phyloP scores from a whole-genome alignment of 1,140 invertebrate species.

The Tenebrio molitor region DNA sequence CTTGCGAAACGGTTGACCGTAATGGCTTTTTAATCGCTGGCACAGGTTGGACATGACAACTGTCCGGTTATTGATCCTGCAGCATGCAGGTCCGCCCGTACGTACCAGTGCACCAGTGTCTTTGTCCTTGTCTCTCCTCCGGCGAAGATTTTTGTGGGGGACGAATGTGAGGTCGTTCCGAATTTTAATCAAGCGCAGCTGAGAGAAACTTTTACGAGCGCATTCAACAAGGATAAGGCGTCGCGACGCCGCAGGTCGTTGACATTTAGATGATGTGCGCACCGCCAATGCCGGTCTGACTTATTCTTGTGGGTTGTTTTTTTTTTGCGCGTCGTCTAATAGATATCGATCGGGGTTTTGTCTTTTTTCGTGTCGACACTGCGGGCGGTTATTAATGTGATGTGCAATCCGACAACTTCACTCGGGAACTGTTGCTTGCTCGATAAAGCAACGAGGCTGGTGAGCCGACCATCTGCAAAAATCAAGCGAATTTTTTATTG shows the following conservation, averaged over 20 bases:
- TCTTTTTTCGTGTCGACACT: background rate
- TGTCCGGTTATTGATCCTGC: slow-evolving; percentile 26
- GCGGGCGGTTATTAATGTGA: background rate
- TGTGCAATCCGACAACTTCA: too few species aligned
- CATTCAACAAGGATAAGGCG: slow-evolving; percentile 5
- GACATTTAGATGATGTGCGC: slow-evolving; percentile 7
- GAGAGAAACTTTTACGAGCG: background rate
- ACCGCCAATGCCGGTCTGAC: background rate
- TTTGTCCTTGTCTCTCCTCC: too few species aligned
- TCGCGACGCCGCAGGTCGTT: slow-evolving; percentile 21
- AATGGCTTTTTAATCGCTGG: slow-evolving; percentile 21
- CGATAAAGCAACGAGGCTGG: too few species aligned
- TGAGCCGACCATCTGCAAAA: too few species aligned
- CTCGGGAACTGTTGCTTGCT: too few species aligned
- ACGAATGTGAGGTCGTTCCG: background rate
- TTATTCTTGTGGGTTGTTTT: slow-evolving; percentile 22
- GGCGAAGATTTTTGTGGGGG: too few species aligned
- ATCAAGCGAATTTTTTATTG: too few species aligned
- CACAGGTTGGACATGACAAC: slow-evolving; percentile 21
- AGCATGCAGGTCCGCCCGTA: background rate
- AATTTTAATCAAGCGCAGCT: slow-evolving; percentile 6
- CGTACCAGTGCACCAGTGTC: background rate
- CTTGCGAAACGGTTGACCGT: slow-evolving; percentile 14
- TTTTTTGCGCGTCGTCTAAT: background rate
- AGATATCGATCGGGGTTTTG: slow-evolving; percentile 1